Percentiles rank a stretch among this genome's conserved stretches.
These are phyloP conservation scores for Ardeotis arabs DNA, from an alignment of 2,113 vertebrate species.

Conservation along the genomic window DNA sequence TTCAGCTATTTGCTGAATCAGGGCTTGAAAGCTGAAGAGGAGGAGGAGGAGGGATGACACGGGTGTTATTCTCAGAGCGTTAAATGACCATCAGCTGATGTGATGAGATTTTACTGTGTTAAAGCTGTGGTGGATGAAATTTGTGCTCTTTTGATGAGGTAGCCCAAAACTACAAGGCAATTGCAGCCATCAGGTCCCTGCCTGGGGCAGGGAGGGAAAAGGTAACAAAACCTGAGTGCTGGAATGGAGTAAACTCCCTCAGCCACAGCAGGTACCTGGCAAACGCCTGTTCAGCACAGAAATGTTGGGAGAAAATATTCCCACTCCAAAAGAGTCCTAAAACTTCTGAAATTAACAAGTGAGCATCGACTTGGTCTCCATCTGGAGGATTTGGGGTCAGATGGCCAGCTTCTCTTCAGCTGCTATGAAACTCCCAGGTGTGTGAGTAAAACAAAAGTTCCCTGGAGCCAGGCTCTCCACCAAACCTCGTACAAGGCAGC, in stretches of 20 bases:
- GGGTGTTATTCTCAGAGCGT: neutral
- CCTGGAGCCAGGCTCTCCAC: neutral
- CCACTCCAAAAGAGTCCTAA: neutral
- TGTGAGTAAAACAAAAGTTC: neutral
- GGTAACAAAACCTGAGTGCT: neutral
- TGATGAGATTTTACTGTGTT: neutral
- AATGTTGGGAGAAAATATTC: neutral
- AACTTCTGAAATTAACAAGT: neutral
- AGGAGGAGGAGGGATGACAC: neutral
- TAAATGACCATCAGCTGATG: neutral
- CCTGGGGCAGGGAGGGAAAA: neutral
- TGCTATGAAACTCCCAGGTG: neutral
- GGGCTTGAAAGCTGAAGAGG: neutral
- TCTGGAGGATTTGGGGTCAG: neutral
- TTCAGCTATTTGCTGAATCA: conserved; percentile 47
- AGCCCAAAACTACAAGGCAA: neutral
- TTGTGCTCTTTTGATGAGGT: neutral
- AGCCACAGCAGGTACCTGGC: neutral
- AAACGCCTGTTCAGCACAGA: neutral
- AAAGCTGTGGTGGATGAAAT: neutral
- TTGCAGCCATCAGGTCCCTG: neutral
- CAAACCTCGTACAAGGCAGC: neutral
- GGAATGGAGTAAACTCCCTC: neutral
- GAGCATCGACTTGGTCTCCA: neutral
- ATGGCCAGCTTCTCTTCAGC: neutral